Conservation (phyloP, 2,888 invertebrate species). For the Hemaris fuciformis region DNA sequence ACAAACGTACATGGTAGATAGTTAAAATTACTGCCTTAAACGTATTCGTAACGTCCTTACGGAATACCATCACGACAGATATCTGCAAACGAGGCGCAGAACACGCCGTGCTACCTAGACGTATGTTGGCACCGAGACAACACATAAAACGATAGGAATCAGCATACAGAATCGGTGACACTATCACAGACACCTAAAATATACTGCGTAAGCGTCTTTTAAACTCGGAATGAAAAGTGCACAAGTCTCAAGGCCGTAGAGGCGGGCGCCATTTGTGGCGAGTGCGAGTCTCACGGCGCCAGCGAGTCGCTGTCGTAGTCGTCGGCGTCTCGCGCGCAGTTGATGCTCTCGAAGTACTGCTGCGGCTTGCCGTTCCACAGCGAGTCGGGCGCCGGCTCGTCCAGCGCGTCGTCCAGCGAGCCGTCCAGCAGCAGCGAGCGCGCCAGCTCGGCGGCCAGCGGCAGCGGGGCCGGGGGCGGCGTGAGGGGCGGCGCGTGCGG, state of each 20-base stretch:
- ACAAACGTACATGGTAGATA: background rate
- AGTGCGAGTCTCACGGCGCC: slow-evolving; percentile 30
- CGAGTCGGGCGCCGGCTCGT: slow-evolving; percentile 64
- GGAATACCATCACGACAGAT: background rate
- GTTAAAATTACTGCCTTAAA: background rate
- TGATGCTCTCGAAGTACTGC: slow-evolving; percentile 86
- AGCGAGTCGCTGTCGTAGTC: slow-evolving; percentile 66
- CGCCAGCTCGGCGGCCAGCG: slow-evolving; percentile 30
- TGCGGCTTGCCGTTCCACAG: slow-evolving; percentile 79
- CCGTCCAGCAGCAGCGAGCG: slow-evolving; percentile 25
- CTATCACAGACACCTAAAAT: slow-evolving; percentile 59
- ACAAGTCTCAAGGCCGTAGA: background rate
- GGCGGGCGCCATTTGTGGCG: background rate
- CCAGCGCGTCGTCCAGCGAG: too few relatives aligned
- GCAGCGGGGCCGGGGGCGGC: slow-evolving; percentile 27
- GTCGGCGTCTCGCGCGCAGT: slow-evolving; percentile 61
- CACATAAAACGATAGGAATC: slow-evolving; percentile 19
- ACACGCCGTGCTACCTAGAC: background rate
- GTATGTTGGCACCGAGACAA: background rate
- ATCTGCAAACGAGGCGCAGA: background rate
- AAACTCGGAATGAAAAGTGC: slow-evolving; percentile 33
- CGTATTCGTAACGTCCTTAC: background rate
- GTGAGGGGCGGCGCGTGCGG: slow-evolving; percentile 30
- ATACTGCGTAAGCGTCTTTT: slow-evolving; percentile 27
- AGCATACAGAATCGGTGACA: slow-evolving; percentile 31